These are phyloP conservation scores for Gasteruption jaculator DNA, from an alignment of 2,888 invertebrate species.

Conservation along the genomic window DNA sequence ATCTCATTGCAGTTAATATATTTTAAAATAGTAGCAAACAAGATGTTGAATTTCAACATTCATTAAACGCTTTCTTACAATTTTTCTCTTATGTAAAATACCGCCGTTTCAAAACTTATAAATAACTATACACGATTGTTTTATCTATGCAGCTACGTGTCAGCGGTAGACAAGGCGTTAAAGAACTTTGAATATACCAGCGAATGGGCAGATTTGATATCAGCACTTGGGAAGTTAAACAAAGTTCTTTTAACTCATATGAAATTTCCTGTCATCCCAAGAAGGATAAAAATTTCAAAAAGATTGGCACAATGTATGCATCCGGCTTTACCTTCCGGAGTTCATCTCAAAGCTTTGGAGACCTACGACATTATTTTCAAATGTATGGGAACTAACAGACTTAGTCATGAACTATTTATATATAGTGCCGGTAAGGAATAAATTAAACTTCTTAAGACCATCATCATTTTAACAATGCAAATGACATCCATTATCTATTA, in stretches of 20 bases:
- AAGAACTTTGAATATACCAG: conserved; percentile 90
- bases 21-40: too few relatives aligned
- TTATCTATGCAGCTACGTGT: conserved; percentile 57
- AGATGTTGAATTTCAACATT: too few relatives aligned
- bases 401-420: conserved; percentile 79
- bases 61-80: too few relatives aligned
- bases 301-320: conserved; percentile 91
- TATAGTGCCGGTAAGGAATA: conserved; percentile 68
- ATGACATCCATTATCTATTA: too few relatives aligned
- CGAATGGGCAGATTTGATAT: conserved; percentile 92
- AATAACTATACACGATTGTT: conserved; percentile 5
- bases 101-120: neutral
- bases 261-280: conserved; percentile 81
- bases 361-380: conserved; percentile 88
- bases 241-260: conserved; percentile 78
- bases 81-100: conserved; percentile 2
- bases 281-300: conserved; percentile 83
- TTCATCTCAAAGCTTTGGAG: conserved; percentile 86
- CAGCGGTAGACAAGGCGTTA: conserved; percentile 80
- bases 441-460: conserved; percentile 1
- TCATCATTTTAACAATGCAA: too few relatives aligned
- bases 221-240: conserved; percentile 82
- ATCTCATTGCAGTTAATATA: too few relatives aligned
- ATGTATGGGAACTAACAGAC: conserved; percentile 75
- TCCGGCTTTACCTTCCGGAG: conserved; percentile 85